phyloP scores from a whole-genome alignment of 2,113 vertebrate genomes.

The Dasyurus viverrinus region DNA sequence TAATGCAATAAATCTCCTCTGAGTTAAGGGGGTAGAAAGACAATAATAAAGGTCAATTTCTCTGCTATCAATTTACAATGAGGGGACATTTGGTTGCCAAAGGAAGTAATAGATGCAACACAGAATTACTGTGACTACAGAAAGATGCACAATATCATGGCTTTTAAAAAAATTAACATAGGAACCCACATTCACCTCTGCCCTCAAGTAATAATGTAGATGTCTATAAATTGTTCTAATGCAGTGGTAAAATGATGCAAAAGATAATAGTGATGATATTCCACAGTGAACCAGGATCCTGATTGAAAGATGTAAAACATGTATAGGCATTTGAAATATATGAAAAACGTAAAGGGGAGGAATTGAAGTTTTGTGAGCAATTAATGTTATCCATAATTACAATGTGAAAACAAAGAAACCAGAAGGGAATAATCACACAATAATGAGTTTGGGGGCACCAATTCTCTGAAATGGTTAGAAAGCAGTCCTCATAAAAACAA shows the following conservation, averaged over 20 bases:
- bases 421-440: constrained; percentile 56
- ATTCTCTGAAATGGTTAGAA: constrained; percentile 71
- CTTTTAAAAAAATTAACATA: constrained; percentile 58
- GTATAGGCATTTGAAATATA: constrained; percentile 63
- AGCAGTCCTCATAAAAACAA: constrained; percentile 66
- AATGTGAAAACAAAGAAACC: constrained; percentile 75
- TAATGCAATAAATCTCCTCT: constrained; percentile 67
- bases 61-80: constrained; percentile 70
- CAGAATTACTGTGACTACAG: constrained; percentile 52
- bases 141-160: constrained; percentile 26
- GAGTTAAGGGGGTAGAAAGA: constrained; percentile 69
- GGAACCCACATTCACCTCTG: constrained; percentile 43
- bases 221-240: constrained; percentile 55
- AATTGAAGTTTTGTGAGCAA: constrained; percentile 71
- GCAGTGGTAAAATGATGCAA: constrained; percentile 4
- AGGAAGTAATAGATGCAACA: constrained; percentile 63
- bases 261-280: neutral
- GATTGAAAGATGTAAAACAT: constrained; percentile 46
- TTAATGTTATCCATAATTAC: constrained; percentile 71
- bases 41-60: constrained; percentile 76
- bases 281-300: constrained; percentile 40
- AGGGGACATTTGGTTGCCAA: constrained; percentile 69
- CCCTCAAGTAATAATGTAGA: constrained; percentile 47
- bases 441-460: constrained; percentile 72
- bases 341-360: constrained; percentile 67